Evolutionary conservation across 2,888 invertebrate species (phyloP), one percentile per base, ranked within the genome.

Genomic region (Bellardia bayeri): DNA sequence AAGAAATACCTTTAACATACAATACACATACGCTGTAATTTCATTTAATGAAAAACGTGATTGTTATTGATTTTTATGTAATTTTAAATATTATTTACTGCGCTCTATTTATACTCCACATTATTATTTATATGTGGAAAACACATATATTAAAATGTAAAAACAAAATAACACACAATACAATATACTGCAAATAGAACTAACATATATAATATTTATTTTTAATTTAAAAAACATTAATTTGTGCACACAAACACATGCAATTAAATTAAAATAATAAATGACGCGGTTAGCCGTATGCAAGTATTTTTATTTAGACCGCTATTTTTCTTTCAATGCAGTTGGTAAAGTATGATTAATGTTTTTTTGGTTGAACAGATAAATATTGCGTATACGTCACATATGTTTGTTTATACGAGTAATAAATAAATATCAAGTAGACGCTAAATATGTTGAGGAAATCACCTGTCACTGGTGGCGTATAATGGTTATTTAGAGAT

Each of bases 11-110:
- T 74, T 63, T n/a, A 69, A 75, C 30, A 80, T 45, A 45, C 68
- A 66, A 61, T 30, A n/a, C 56, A 51, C 45, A 72, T 54, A 13
- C 64, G 2, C 16, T 74, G 16, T 68, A 64, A 66, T 75, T 80
- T 84, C 7, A 56, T 72, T 76, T 81, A 87, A 87, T 84, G 79
- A 75, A 49, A 86, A 84, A 87, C 84, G 84, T 87, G 84, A 80
- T 81, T 87, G 49, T 81, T 84, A 69, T 87, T 64, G 75, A 76
- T 84, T 71, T 83, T 78, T 58, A 9, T 68, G 33, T 75, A 75
- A 75, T 75, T 80, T 79, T 56, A 81, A 75, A 86, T 33, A 66
- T 80, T 83, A 69, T 80, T 75, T 69, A 58, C 49, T 42, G 33
- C 42, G 23, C 11, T 51, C 33, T 68, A 54, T 45, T 45, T 45